Base-by-base conservation (phyloP, 1,140 invertebrate genomes). In the Globodera rostochiensis region DNA sequence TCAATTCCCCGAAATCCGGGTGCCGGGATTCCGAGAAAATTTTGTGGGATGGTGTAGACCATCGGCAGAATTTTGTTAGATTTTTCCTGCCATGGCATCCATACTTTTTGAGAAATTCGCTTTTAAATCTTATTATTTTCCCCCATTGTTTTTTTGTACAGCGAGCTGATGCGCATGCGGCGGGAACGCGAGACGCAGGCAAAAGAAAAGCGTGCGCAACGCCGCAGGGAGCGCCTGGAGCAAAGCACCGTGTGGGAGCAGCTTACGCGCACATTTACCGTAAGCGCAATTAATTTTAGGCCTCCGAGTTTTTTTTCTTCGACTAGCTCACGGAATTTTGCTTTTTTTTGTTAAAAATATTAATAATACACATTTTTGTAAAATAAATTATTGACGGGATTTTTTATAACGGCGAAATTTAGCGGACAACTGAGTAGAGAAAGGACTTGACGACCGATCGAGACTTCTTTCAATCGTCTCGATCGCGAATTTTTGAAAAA, bases 181-280 rank as follows among this genome's bases (percentile, higher is more conserved):
- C 11, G 11, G 69, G 50, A 78, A 47, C 53, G 66, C 21, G 66
- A 45, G 49, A n/a, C 11, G 66, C 49, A 78, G 45, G 50, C 47
- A 69, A 78, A 70, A n/a, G 19, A 69, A 46, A 47, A 25, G 53
- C 76, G 9, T 45, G 46, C 47, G 21, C 70, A 50, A 60, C 53
- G 66, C 49, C 49, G 57, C 21, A 60, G 15, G 46, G 50, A 78
- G 21, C 64, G 25, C 21, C 71, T 78, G 21, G 70, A 69, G 76
- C 57, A 69, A 69, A 53, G 25, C 19, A 71, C 69, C 21, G 69
- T 71, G 0, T 71, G 69, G 69, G 69, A 71, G 69, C 69, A 47
- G 25, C 11, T 71, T 8, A 47, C 69, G 25, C 25, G 46, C 25
- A 47, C 25, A 36, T 71, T 71, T 36, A 47, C 1, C 25, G 69